These are phyloP conservation scores for Tachuris rubrigastra DNA, from an alignment of 2,113 vertebrate species.

Conservation along the genomic window DNA sequence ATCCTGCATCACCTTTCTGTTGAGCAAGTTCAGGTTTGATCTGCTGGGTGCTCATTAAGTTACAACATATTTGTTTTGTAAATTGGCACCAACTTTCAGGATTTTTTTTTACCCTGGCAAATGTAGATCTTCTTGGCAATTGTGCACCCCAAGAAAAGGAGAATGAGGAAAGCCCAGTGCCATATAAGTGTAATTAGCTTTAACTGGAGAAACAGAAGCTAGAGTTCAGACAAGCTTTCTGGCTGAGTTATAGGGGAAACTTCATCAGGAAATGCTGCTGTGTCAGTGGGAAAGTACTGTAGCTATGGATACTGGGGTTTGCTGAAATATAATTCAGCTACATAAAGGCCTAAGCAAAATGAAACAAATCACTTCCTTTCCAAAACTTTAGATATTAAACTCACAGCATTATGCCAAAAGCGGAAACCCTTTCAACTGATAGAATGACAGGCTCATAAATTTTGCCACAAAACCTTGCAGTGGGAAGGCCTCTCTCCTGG, in stretches of 20 bases:
- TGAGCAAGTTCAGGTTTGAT: not conserved
- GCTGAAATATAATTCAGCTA: slow-evolving; percentile 58
- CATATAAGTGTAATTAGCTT: slow-evolving; percentile 26
- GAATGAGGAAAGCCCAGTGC: not conserved
- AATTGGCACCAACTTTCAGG: slow-evolving; percentile 31
- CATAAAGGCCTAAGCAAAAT: slow-evolving; percentile 53
- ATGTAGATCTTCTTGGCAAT: slow-evolving; percentile 34
- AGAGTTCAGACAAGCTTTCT: slow-evolving; percentile 37
- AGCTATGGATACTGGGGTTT: slow-evolving; percentile 67
- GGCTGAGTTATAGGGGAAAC: slow-evolving; percentile 43
- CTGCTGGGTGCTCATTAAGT: slow-evolving; percentile 4
- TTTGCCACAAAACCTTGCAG: slow-evolving; percentile 43
- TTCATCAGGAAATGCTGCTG: slow-evolving; percentile 34
- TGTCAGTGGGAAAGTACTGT: slow-evolving; percentile 56
- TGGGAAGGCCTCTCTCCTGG: not conserved
- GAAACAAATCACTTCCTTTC: slow-evolving; percentile 64
- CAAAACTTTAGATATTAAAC: slow-evolving; percentile 58
- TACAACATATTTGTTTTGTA: slow-evolving; percentile 42
- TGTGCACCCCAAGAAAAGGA: slow-evolving; percentile 6
- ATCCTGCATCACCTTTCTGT: slow-evolving; percentile 3
- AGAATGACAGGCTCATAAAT: slow-evolving; percentile 61
- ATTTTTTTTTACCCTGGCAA: not conserved
- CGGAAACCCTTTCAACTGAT: slow-evolving; percentile 51
- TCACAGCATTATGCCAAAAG: slow-evolving; percentile 7
- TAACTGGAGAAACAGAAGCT: slow-evolving; percentile 43